Conservation (phyloP, 1,140 invertebrate genomes). For the Parasteatoda tepidariorum region DNA sequence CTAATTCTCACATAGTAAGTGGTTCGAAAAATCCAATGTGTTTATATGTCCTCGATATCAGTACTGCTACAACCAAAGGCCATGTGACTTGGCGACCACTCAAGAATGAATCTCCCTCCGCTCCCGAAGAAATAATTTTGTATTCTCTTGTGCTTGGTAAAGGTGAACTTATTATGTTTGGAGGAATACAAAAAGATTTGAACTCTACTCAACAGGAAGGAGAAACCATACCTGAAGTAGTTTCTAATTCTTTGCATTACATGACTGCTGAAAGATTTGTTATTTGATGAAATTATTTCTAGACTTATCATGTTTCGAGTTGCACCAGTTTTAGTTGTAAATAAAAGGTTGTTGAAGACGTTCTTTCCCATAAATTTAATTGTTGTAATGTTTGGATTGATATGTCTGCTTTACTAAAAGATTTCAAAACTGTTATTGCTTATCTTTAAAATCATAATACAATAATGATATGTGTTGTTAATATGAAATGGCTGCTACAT, state of each 20-base stretch:
- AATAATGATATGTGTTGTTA: too few species aligned
- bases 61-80: slow-evolving; percentile 72
- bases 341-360: not conserved
- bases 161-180: slow-evolving; percentile 94
- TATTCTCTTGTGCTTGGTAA: slow-evolving; percentile 90
- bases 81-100: slow-evolving; percentile 81
- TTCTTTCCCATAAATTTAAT: too few species aligned
- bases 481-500: too few species aligned
- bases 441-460: too few species aligned
- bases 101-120: slow-evolving; percentile 66
- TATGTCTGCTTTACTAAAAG: too few species aligned
- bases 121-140: slow-evolving; percentile 87
- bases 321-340: too few species aligned
- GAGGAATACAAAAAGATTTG: slow-evolving; percentile 85
- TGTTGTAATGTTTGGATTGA: too few species aligned
- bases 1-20: too few species aligned
- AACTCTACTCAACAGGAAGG: slow-evolving; percentile 50
- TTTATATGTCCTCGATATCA: slow-evolving; percentile 89
- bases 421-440: too few species aligned
- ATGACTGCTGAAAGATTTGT: slow-evolving; percentile 55
- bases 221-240: slow-evolving; percentile 55
- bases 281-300: slow-evolving; percentile 58
- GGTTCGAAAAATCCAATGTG: slow-evolving; percentile 78
- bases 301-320: too few species aligned
- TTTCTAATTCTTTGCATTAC: slow-evolving; percentile 60